These are phyloP conservation scores for Smithornis capensis DNA, from an alignment of 2,113 vertebrate genomes.

Conservation along the genomic window DNA sequence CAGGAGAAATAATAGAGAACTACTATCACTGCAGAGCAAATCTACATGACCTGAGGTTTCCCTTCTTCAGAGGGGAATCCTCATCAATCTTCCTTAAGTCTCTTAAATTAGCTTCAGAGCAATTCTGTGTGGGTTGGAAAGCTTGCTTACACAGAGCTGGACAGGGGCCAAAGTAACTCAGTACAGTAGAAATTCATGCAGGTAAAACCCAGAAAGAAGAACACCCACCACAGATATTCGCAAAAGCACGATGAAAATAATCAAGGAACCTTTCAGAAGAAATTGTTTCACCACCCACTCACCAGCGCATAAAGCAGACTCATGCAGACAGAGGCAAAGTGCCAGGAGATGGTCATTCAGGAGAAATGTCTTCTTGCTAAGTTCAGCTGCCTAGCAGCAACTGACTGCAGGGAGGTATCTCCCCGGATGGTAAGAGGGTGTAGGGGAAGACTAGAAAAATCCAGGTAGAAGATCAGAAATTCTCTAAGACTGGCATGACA, in stretches of 20 bases:
- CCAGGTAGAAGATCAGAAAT: neutral
- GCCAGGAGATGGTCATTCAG: neutral
- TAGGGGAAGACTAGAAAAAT: neutral
- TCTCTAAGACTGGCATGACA: neutral
- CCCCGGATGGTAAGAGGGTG: neutral
- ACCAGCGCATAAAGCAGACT: neutral
- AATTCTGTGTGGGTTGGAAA: neutral
- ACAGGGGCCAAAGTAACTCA: neutral
- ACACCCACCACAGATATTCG: neutral
- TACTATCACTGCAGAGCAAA: neutral
- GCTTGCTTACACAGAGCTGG: neutral
- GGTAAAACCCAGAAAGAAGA: slow-evolving; percentile 14
- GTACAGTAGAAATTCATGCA: neutral
- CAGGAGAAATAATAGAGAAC: neutral
- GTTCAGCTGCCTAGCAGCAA: neutral
- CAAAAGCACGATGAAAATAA: slow-evolving; percentile 1
- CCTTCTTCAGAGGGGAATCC: slow-evolving; percentile 9
- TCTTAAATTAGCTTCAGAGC: slow-evolving; percentile 30
- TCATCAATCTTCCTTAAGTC: neutral
- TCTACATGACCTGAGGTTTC: neutral
- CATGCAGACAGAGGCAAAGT: neutral
- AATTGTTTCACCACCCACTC: slow-evolving; percentile 1
- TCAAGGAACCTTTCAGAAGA: neutral
- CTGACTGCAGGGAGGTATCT: neutral
- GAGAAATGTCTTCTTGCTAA: neutral